These are phyloP conservation scores for Salvelinus fontinalis DNA, from an alignment of 2,113 vertebrate species.

Conservation along the genomic window DNA sequence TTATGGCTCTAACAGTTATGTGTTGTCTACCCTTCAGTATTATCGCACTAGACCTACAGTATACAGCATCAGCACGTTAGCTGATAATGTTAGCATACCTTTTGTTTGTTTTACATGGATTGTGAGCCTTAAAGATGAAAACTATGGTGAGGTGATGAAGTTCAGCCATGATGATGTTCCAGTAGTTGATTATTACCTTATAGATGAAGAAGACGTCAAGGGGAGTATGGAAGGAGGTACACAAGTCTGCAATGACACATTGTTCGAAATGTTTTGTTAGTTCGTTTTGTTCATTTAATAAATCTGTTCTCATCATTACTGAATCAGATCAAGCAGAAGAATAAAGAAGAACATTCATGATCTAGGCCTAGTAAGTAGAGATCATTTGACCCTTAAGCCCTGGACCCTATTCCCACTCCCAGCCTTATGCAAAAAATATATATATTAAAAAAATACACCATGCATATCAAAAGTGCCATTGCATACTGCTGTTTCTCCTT, in stretches of 20 bases:
- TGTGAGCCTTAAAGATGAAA: conserved; percentile 89
- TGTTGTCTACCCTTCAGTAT: conserved; percentile 89
- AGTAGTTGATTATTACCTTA: not conserved
- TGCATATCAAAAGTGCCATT: conserved; percentile 97
- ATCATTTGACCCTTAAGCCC: conserved; percentile 66
- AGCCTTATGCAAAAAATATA: conserved; percentile 93
- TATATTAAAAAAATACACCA: conserved; percentile 51
- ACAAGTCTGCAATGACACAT: not conserved
- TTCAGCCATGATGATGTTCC: conserved; percentile 13
- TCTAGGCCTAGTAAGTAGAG: conserved; percentile 18
- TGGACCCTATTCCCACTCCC: conserved; percentile 66
- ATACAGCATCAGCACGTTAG: conserved; percentile 77
- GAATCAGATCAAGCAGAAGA: conserved; percentile 50
- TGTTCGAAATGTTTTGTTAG: conserved; percentile 9
- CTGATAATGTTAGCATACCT: conserved; percentile 71
- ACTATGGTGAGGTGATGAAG: not conserved
- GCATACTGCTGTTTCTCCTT: conserved; percentile 79
- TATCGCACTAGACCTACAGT: conserved; percentile 74
- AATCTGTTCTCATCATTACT: conserved; percentile 37
- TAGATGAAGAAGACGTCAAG: not conserved
- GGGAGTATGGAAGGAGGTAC: not conserved
- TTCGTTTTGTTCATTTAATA: conserved; percentile 9
- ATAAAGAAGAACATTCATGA: conserved; percentile 71
- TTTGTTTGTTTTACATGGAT: conserved; percentile 70
- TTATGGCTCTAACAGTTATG: conserved; percentile 81